Conservation (phyloP, 1,140 invertebrate genomes). For the Chionoecetes opilio region DNA sequence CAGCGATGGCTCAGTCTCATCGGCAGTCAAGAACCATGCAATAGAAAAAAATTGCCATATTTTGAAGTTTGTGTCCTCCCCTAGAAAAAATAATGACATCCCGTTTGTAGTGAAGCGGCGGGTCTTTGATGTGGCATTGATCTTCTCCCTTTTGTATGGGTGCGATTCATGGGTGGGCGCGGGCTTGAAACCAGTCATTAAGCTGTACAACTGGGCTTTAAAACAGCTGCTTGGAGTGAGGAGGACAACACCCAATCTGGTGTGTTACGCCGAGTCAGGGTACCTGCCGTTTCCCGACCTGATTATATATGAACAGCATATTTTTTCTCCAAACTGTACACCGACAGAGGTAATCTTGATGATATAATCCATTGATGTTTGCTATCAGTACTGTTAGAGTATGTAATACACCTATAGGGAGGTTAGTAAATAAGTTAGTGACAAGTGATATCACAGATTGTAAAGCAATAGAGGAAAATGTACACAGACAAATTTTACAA, state of each 20-base stretch:
- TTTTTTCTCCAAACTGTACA: not conserved
- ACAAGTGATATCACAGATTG: not conserved
- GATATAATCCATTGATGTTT: not conserved
- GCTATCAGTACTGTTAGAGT: not conserved
- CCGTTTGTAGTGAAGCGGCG: conserved; percentile 35
- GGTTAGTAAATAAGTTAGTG: not conserved
- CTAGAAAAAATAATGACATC: not conserved
- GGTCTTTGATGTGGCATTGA: conserved; percentile 28
- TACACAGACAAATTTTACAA: not conserved
- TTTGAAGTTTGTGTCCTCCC: conserved; percentile 13
- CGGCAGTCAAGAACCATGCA: not conserved
- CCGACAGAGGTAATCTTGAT: not conserved
- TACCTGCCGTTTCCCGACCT: not conserved
- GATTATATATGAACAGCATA: not conserved
- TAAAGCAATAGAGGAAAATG: not conserved
- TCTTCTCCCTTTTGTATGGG: not conserved
- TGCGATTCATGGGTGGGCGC: conserved; percentile 40
- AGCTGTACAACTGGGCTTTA: not conserved
- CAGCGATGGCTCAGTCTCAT: not conserved
- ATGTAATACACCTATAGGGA: not conserved
- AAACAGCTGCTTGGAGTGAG: conserved; percentile 45
- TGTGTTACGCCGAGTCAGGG: not conserved
- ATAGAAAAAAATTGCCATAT: not conserved
- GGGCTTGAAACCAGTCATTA: not conserved
- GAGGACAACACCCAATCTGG: not conserved